Conservation (phyloP, 2,888 invertebrate species). For the Vanessa cardui region DNA sequence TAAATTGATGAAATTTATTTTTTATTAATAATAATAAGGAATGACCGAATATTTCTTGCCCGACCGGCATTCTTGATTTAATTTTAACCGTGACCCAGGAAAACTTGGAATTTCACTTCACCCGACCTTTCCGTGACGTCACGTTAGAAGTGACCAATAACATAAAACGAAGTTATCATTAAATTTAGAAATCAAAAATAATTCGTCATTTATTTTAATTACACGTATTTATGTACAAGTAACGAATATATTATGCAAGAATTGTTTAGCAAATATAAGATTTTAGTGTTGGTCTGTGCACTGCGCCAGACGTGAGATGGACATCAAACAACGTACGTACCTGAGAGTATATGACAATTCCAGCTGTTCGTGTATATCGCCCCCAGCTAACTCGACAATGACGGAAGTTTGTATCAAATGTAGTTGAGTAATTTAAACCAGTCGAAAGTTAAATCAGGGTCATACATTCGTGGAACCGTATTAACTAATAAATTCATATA, state of each 20-base stretch:
- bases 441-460: constrained; percentile 64
- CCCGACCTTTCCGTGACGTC: too few relatives aligned
- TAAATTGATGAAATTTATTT: too few relatives aligned
- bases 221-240: too few relatives aligned
- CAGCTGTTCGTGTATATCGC: constrained; percentile 38
- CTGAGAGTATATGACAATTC: constrained; percentile 16
- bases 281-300: not conserved
- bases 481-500: constrained; percentile 47
- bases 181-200: too few relatives aligned
- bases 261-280: not conserved
- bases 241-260: too few relatives aligned
- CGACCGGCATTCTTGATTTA: too few relatives aligned
- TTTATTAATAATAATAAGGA: too few relatives aligned
- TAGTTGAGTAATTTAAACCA: constrained; percentile 68
- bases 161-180: too few relatives aligned
- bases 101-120: too few relatives aligned
- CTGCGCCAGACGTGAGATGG: not conserved
- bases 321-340: constrained; percentile 4
- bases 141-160: too few relatives aligned
- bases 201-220: not conserved
- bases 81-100: too few relatives aligned
- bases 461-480: constrained; percentile 46
- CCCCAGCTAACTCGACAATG: constrained; percentile 46
- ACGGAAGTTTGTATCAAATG: constrained; percentile 70
- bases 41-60: too few relatives aligned